Evolutionary conservation across 1,140 invertebrate species (phyloP).

Genomic region (Cyclargus thomasi): DNA sequence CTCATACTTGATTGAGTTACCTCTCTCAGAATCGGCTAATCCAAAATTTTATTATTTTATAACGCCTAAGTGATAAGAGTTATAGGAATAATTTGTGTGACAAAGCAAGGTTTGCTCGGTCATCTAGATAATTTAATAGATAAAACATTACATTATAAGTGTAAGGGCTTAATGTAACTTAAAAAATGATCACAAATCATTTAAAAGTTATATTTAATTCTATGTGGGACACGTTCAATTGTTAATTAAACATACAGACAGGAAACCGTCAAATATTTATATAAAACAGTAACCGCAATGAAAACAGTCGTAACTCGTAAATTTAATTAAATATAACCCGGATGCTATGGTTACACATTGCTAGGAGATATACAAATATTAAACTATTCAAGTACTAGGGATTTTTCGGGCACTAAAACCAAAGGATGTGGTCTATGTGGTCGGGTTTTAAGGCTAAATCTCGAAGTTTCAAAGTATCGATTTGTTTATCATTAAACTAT

Average conservation of each 20-base stretch:
- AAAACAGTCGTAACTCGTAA: conserved; percentile 71
- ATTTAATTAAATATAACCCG: conserved; percentile 66
- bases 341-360: conserved; percentile 57
- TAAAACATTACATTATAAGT: no score
- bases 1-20: no score
- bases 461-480: neutral
- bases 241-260: conserved; percentile 41
- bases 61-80: no score
- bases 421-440: conserved; percentile 49
- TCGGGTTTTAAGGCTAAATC: neutral
- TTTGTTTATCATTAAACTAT: conserved; percentile 1
- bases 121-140: no score
- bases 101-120: no score
- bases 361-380: conserved; percentile 49
- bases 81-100: no score
- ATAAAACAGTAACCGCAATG: conserved; percentile 66
- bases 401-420: conserved; percentile 49
- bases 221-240: conserved; percentile 15
- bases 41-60: no score
- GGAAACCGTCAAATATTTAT: conserved; percentile 65
- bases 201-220: neutral
- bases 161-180: no score
- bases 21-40: no score
- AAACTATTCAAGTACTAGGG: conserved; percentile 34
- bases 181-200: neutral